Evolutionary conservation across 2,797 vertebrate genomes (phyloP), one percentile per base, ranked within the genome.

Genomic region (Gymnodraco acuticeps): DNA sequence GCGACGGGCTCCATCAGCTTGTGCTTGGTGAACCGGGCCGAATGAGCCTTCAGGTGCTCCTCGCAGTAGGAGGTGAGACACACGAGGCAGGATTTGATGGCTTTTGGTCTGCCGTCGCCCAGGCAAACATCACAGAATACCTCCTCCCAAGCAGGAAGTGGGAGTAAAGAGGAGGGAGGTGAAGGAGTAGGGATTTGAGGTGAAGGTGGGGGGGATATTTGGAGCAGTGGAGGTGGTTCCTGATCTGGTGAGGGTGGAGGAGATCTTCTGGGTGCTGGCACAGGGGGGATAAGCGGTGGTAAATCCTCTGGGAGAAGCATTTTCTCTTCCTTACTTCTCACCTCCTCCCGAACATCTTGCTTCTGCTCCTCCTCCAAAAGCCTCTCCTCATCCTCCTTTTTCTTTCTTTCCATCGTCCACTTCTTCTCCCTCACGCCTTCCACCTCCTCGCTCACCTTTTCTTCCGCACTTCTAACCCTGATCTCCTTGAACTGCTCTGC

Each of bases 1-100:
- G 91, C 92, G 0, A 96, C 94, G 0, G 95, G 95, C 64, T 94
- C 91, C 0, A 95, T 95, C 78, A 96, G 88, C 88, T 95, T 94
- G 92, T 96, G 95, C 84, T 95, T 95, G 62, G 95, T 94, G 85
- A 96, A 95, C 64, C 95, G 79, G 23, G 91, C 70, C 0, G 70
- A 27, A 73, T 96, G 95, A 6, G 94, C 93, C 20, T 77, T 90
- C 13, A 95, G 89, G 75, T 96, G 95, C 77, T 94, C 94, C 59
- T 95, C 93, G 46, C 95, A 96, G 91, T 94, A 96, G 11, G 95
- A 95, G 0, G 95, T 95, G 67, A 95, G 89, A 31, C 95, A 96
- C 75, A 95, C 94, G 4, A 95, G 90, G 80, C 95, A 96, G 31
- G 95, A 94, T 60, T 94, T 95, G 52, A 93, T 67, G 0, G 95